These are phyloP conservation scores for Ia io DNA, from an alignment of 2,113 vertebrate species.

Conservation along the genomic window DNA sequence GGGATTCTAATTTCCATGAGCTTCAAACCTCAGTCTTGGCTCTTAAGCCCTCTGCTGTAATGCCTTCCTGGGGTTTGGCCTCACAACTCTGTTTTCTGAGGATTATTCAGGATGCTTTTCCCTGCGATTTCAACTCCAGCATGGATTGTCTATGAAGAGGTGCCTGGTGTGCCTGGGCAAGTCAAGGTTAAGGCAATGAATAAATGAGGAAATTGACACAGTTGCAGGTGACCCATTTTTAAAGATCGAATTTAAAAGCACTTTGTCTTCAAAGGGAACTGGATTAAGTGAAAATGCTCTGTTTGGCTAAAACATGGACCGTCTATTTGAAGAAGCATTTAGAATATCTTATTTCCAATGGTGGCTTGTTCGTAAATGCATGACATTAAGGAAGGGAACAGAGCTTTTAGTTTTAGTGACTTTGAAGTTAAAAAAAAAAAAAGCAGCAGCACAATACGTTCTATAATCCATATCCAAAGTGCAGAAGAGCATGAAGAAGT, in stretches of 20 bases:
- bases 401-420: conserved; percentile 51
- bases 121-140: neutral
- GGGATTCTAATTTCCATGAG: neutral
- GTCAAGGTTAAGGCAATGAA: conserved; percentile 56
- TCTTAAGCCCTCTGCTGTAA: neutral
- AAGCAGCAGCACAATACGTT: neutral
- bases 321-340: conserved; percentile 45
- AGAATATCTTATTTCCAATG: conserved; percentile 53
- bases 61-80: neutral
- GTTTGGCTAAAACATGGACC: conserved; percentile 29
- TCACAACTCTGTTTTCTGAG: neutral
- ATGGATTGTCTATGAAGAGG: neutral
- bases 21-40: neutral
- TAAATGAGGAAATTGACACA: conserved; percentile 52
- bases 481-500: neutral
- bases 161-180: neutral
- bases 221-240: conserved; percentile 63
- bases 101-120: neutral
- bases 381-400: conserved; percentile 7
- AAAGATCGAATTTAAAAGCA: conserved; percentile 50
- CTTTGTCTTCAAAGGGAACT: conserved; percentile 50
- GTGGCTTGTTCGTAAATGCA: conserved; percentile 36
- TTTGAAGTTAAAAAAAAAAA: conserved; percentile 50
- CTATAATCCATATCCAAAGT: conserved; percentile 43
- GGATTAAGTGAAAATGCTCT: conserved; percentile 50